Evolutionary conservation across 1,140 invertebrate genomes (phyloP), one percentile per base, ranked within the genome.

Genomic region (Nasonia vitripennis): DNA sequence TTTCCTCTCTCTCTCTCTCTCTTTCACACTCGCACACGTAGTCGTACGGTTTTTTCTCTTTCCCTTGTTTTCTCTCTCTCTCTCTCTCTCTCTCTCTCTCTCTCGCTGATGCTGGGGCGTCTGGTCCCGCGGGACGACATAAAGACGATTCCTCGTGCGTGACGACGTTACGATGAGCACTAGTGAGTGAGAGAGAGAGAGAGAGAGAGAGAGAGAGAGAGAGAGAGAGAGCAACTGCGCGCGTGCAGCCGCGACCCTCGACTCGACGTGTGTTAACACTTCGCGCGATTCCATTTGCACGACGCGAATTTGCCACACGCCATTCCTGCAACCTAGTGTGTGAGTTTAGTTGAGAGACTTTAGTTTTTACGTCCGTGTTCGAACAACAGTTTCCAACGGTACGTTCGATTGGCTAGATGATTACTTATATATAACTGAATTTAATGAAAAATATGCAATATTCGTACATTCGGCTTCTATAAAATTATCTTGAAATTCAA

Each of bases 241-340:
- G 51, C 67, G 68, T n/a, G 27, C 31, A 83, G 87, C 84, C 86
- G 71, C 86, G 86, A 87, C 88, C 87, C 87, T 86, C 70, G 55
- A 78, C 80, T 87, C 51, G 70, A n/a, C 77, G n/a, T 27, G 82
- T 73, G 86, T 87, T 87, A 91, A 91, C 89, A 90, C 90, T 92
- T 91, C 81, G 81, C 89, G 83, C 88, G 83, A 88, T 92, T 92
- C 90, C 87, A 91, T 92, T 92, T 91, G 88, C 89, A 83, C 86
- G 87, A 80, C 88, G 87, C 88, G 90, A 92, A 92, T 89, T 91
- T 81, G 87, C 87, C 81, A 80, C 89, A 83, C 88, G 83, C 85
- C 31, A 23, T 79, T 79, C 77, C 70, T 70, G 74, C n/a, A 41
- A 20, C 20, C 55, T 20, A 62, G 79, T 45, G 23, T 55, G 14